Percentiles rank a stretch among this genome's conserved stretches.
These are phyloP conservation scores for Arvicanthis niloticus DNA, from an alignment of 2,113 vertebrate genomes.

Conservation along the genomic window DNA sequence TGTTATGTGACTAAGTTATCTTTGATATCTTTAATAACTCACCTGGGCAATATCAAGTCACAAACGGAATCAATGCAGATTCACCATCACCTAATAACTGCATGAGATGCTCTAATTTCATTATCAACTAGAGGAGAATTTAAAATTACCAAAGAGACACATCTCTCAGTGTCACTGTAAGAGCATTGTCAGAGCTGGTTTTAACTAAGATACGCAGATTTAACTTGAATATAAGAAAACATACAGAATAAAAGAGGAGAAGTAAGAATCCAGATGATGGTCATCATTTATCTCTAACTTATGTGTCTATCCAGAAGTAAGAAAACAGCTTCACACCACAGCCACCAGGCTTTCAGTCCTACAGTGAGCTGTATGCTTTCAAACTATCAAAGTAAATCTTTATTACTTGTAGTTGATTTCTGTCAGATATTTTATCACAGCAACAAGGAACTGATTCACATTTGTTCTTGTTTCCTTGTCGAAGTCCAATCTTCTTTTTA, in stretches of 20 bases:
- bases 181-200: neutral
- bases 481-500: neutral
- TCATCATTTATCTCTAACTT: too few relatives aligned
- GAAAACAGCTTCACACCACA: neutral
- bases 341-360: neutral
- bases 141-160: neutral
- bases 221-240: neutral
- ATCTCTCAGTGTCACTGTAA: neutral
- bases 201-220: neutral
- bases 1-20: neutral
- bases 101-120: too few relatives aligned
- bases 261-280: too few relatives aligned
- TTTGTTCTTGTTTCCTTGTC: neutral
- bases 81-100: neutral
- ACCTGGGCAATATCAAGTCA: neutral
- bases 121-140: neutral
- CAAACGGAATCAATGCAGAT: neutral
- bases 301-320: too few relatives aligned
- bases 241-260: neutral
- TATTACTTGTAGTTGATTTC: neutral
- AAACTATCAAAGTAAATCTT: neutral
- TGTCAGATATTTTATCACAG: neutral
- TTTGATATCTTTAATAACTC: fast-evolving
- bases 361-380: neutral
- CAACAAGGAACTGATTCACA: neutral